Evolutionary conservation across 2,888 invertebrate genomes (phyloP), one percentile per base, ranked within the genome.

Genomic region (Tinea pellionella): DNA sequence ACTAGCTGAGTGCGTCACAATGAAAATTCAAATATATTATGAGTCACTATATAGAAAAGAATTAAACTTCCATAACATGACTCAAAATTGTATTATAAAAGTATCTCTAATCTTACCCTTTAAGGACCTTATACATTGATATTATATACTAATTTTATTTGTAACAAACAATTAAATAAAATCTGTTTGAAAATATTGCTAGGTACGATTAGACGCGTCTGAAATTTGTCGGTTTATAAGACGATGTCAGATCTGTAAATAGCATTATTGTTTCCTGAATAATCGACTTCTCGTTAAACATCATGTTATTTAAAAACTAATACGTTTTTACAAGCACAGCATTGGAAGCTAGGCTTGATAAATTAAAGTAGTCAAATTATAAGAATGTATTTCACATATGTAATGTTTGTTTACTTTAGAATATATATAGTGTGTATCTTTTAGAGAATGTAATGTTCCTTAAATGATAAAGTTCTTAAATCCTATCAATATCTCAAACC

Each of bases 181-280:
- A 6, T 6, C 9, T n/a, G 11, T 9, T 2, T 12, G 9, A 37
- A 37, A 37, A 9, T 37, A 9, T 12, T 37, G 37, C 9, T 37
- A 24, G 2, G 24, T 24, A 24, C 24, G 24, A 3, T 24, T 24
- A 4, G 16, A 4, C 16, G 47, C 47, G 2, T 47, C 15, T 16
- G 13, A 47, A 47, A 16, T 47, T 47, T 47, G 47, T 47, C 47
- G 47, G 47, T 16, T 47, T 47, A 47, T 47, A 2, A 47, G 47
- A 47, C 15, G 8, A 47, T 47, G 47, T 47, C 13, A 47, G 47
- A 47, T 47, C 47, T 47, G 47, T 47, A 47, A 47, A 47, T 47
- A 47, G 37, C 37, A 37, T 37, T 47, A 47, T 47, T 47, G 15
- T 16, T 47, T 47, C 47, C 47, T 16, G 16, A 47, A 16, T 11